Base-by-base conservation (phyloP, 2,797 vertebrate genomes). In the Danio kyathit region DNA sequence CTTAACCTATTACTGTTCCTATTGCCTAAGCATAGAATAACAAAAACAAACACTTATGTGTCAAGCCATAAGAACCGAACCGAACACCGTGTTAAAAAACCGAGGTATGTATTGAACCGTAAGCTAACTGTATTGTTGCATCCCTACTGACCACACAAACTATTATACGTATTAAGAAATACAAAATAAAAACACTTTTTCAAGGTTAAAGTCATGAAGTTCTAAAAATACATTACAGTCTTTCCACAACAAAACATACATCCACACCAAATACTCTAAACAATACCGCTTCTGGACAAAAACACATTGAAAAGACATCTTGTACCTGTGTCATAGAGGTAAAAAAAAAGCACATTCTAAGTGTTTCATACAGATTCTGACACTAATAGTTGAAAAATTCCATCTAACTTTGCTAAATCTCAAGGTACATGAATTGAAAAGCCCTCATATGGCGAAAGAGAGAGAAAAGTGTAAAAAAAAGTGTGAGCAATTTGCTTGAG, bases 391-490 rank as follows among this genome's bases (percentile, higher is more conserved):
- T 78, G 16, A 69, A 59, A 69, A 41, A 49, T 40, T 6, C 9
- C 3, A 61, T 38, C 72, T 38, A 70, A 61, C n/a, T 51, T 69
- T 78, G 21, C 43, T 48, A 71, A 61, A 56, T 71, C 66, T 60
- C 48, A 71, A 14, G 48, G 29, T 44, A 13, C 38, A 44, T n/a
- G 16, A 51, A 79, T 63, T 71, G 46, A 54, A 72, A 71, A 52
- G 17, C 14, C 61, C 41, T 63, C 59, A 38, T 52, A 54, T 59
- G 38, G 57, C 0, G 69, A 54, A 66, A 57, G 17, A 21, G 49
- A 73, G 38, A 80, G 3, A 19, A 67, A 74, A 67, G 67, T 73
- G 75, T 79, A 51, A 44, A 71, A 79, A 63, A 78, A 61, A 19
- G 21, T 54, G n/a, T 44, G 76, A 63, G 77, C 29, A 75, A 71